Evolutionary conservation across 1,140 invertebrate species (phyloP).

Genomic region (Scylla paramamosain): DNA sequence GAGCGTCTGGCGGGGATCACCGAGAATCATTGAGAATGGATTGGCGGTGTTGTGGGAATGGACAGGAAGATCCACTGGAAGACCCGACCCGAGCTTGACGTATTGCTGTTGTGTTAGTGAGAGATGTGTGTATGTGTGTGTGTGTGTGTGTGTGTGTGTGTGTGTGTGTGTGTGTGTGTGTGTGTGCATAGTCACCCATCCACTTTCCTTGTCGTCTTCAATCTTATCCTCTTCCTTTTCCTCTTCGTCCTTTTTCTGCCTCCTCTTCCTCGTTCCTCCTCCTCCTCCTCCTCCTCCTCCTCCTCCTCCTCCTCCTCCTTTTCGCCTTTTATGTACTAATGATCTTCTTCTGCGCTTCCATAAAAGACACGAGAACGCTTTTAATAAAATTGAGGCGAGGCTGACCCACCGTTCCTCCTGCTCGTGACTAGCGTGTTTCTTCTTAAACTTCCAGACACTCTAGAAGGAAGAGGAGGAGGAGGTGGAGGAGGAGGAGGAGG

Average conservation of each 20-base stretch:
- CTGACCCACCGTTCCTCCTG: no score
- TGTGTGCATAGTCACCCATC: neutral
- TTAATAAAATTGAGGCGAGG: no score
- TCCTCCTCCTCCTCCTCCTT: no score
- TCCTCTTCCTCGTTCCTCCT: neutral
- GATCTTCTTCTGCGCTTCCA: no score
- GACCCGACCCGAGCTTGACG: neutral
- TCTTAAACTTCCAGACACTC: no score
- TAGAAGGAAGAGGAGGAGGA: no score
- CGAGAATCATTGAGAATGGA: constrained; percentile 52
- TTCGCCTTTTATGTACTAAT: no score
- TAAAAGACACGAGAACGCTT: no score
- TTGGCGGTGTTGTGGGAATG: constrained; percentile 40
- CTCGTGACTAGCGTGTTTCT: no score
- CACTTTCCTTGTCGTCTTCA: no score
- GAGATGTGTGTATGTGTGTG: constrained; percentile 52
- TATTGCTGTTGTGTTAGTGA: constrained; percentile 8
- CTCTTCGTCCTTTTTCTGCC: neutral
- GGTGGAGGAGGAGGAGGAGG: no score
- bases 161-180: constrained; percentile 26
- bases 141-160: constrained; percentile 56
- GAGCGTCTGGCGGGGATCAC: constrained; percentile 22
- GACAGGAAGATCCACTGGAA: constrained; percentile 34
- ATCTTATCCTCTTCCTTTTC: neutral
- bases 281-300: no score